Evolutionary conservation across 2,888 invertebrate genomes (phyloP), one percentile per base, ranked within the genome.

Genomic region (Chloromyia formosa): DNA sequence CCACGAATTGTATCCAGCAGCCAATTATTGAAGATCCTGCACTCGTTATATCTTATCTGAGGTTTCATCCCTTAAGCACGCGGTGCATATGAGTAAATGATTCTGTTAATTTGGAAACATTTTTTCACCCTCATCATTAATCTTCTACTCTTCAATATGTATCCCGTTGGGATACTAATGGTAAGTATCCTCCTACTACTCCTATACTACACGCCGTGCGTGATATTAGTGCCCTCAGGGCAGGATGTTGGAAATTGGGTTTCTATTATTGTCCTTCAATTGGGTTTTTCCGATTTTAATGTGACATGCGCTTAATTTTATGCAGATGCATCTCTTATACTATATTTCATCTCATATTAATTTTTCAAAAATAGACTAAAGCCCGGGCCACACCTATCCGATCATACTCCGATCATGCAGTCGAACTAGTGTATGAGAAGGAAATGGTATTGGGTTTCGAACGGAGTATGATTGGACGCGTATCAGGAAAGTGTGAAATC

Each of bases 51-150:
- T 49, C 49, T 49, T n/a, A 49, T n/a, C 49, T 42, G 27, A 35
- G 27, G 49, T 49, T n/a, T 49, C 49, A 49, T 49, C 49, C 49
- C 49, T 49, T 7, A 49, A 49, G 49, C 49, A 49, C 49, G 49
- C 49, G 49, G 3, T 2, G 49, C 49, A 49, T n/a, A n/a, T n/a
- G n/a, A n/a, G n/a, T 3, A n/a, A 12, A n/a, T 49, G 49, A 49
- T 49, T 49, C 12, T 2, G 49, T 49, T 49, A 49, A 49, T 49
- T 49, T 49, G 49, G 2, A 49, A 49, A 49, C 49, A 49, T n/a
- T 49, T 49, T 2, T 10, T 3, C 49, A 49, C 16, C 16, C 49
- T 7, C 49, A 49, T 49, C 49, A 49, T 49, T n/a, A 49, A 49
- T 49, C 49, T 49, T n/a, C 12, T 49, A 10, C 49, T 49, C 49